These are phyloP conservation scores for Drosophila nigrodunni DNA, from an alignment of 1,140 invertebrate species.

Conservation along the genomic window DNA sequence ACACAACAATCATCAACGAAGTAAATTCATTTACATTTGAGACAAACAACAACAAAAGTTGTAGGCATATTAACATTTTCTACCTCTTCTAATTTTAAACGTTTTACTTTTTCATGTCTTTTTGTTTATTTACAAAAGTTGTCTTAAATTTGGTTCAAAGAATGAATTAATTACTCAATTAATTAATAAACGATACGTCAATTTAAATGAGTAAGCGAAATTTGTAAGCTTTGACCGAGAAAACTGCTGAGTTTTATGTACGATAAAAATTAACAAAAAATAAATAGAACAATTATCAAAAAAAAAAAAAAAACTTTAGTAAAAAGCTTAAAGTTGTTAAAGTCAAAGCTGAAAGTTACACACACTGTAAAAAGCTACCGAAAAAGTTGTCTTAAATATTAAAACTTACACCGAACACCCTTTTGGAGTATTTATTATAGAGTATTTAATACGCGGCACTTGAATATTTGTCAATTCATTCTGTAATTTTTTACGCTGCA, in stretches of 20 bases:
- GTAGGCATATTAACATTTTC: conserved; percentile 46
- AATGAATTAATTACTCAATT: conserved; percentile 14
- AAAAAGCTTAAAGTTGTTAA: background rate
- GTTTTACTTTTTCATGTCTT: background rate
- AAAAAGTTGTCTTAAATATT: background rate
- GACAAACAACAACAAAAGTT: conserved; percentile 19
- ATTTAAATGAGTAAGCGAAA: conserved; percentile 2
- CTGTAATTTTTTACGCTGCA: conserved; percentile 20
- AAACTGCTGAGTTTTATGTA: conserved; percentile 22
- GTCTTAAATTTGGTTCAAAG: background rate
- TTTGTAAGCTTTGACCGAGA: conserved; percentile 1
- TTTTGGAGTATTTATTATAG: background rate
- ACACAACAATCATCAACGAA: conserved; percentile 16
- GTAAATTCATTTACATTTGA: conserved; percentile 63
- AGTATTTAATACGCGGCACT: background rate
- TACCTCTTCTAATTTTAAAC: background rate
- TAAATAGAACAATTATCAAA: conserved; percentile 28
- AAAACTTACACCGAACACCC: background rate
- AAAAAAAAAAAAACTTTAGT: conserved; percentile 6
- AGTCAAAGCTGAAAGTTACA: background rate
- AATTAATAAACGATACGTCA: conserved; percentile 14
- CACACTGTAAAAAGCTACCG: background rate
- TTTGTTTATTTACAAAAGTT: conserved; percentile 22
- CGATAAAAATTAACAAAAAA: conserved; percentile 19
- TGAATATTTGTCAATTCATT: background rate